Evolutionary conservation across 2,888 invertebrate species (phyloP).

Genomic region (Standfussiana lucernea): DNA sequence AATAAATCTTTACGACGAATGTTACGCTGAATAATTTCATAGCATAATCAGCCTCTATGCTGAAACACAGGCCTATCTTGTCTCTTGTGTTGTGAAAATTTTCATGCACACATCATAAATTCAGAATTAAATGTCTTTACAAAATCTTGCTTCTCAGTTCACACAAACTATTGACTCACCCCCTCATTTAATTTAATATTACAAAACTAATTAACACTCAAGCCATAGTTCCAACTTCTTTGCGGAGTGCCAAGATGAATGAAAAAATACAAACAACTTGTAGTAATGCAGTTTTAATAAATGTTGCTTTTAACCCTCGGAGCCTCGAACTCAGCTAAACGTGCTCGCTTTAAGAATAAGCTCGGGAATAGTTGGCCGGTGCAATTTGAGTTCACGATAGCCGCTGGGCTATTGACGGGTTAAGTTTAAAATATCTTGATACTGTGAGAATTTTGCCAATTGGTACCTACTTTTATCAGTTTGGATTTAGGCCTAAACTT

Average conservation of each 20-base stretch:
- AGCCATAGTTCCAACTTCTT: conserved; percentile 24
- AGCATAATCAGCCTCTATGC: not conserved
- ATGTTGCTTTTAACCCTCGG: conserved; percentile 56
- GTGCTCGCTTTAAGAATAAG: conserved; percentile 56
- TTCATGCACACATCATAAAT: not conserved
- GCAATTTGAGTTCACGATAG: conserved; percentile 49
- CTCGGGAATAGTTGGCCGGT: conserved; percentile 42
- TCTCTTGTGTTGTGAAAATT: no score
- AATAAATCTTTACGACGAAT: not conserved
- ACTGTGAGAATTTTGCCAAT: conserved; percentile 33
- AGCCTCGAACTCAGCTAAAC: conserved; percentile 42
- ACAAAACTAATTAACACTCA: conserved; percentile 44
- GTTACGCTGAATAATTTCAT: not conserved
- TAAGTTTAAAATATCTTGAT: conserved; percentile 56
- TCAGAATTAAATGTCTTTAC: not conserved
- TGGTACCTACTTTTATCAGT: conserved; percentile 11
- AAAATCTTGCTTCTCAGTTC: not conserved
- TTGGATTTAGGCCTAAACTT: no score
- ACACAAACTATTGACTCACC: not conserved
- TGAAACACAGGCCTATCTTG: not conserved
- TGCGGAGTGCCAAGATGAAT: conserved; percentile 20
- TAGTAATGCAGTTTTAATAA: conserved; percentile 55
- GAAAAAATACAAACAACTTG: conserved; percentile 52
- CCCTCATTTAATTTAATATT: conserved; percentile 18
- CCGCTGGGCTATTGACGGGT: conserved; percentile 45